These are phyloP conservation scores for Oryzaephilus surinamensis DNA, from an alignment of 1,140 invertebrate species.

Conservation along the genomic window DNA sequence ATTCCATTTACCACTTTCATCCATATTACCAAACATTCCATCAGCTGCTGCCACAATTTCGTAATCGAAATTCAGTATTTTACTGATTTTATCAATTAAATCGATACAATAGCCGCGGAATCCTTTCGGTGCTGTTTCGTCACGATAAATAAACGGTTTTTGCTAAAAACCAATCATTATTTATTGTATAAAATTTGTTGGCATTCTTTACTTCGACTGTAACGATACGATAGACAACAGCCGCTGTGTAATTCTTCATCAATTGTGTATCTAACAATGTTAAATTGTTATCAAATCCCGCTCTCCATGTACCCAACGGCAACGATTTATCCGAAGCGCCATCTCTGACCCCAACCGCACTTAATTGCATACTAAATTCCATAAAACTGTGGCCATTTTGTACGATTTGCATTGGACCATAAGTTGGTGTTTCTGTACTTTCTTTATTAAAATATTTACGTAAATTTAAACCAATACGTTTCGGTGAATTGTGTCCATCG, in stretches of 20 bases:
- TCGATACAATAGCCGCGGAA: slow-evolving; percentile 92
- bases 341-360: slow-evolving; percentile 52
- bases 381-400: slow-evolving; percentile 61
- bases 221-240: slow-evolving; percentile 46
- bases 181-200: slow-evolving; percentile 1
- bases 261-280: slow-evolving; percentile 49
- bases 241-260: slow-evolving; percentile 64
- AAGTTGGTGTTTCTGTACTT: slow-evolving; percentile 47
- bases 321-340: slow-evolving; percentile 52
- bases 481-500: slow-evolving; percentile 57
- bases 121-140: slow-evolving; percentile 49
- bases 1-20: slow-evolving; percentile 78
- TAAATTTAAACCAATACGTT: slow-evolving; percentile 33
- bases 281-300: slow-evolving; percentile 51
- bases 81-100: slow-evolving; percentile 72
- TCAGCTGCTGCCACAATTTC: slow-evolving; percentile 70
- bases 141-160: slow-evolving; percentile 77
- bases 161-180: slow-evolving; percentile 44
- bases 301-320: slow-evolving; percentile 55
- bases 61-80: slow-evolving; percentile 81
- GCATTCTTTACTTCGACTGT: slow-evolving; percentile 18
- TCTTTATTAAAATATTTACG: slow-evolving; percentile 38
- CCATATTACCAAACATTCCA: slow-evolving; percentile 74
- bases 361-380: slow-evolving; percentile 59
- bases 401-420: slow-evolving; percentile 43